Evolutionary conservation across 1,140 invertebrate genomes (phyloP), one percentile per base, ranked within the genome.

Genomic region (Drosophila prosaltans): DNA sequence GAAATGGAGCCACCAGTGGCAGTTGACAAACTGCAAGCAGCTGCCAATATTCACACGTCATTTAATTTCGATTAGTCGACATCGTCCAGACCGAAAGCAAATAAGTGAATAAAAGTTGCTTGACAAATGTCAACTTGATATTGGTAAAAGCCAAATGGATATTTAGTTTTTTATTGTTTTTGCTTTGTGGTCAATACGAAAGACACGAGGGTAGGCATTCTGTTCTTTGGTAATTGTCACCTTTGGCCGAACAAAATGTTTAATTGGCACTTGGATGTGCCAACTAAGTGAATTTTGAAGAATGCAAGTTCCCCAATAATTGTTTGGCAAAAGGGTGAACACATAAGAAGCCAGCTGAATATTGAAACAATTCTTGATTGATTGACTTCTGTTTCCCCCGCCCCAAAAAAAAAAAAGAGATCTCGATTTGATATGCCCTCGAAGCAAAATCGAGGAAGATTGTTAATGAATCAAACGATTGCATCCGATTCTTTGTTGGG

Each of bases 21-120:
- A 86, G 78, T 85, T 84, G 78, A 78, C 70, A 55, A 67, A 64
- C 51, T 51, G 63, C 30, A 43, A 80, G 67, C 84, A 89, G 84
- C 84, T 89, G 84, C 72, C 81, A 79, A 74, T 81, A 90, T 89
- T 89, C 84, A 89, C 84, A 89, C 84, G 78, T 89, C 84, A 89
- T 89, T 89, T 89, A 89, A 89, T 84, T 89, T 89, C 84, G 84
- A 89, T 89, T 89, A 89, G 84, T 72, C 66, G 58, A 39, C 63
- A 65, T 30, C 48, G 40, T 45, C 54, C 61, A 40, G 39, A 60
- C 73, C 60, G 72, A 69, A 81, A 71, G 71, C 72, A 88, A 88
- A 85, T 69, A 73, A 63, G 64, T 76, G 63, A 72, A 60, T 68
- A 36, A 4, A 36, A 36, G 32, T 36, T 36, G 32, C 32, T 36